Evolutionary conservation across 2,888 invertebrate genomes (phyloP), one percentile per base, ranked within the genome.

Genomic region (Ormyrus pomaceus): DNA sequence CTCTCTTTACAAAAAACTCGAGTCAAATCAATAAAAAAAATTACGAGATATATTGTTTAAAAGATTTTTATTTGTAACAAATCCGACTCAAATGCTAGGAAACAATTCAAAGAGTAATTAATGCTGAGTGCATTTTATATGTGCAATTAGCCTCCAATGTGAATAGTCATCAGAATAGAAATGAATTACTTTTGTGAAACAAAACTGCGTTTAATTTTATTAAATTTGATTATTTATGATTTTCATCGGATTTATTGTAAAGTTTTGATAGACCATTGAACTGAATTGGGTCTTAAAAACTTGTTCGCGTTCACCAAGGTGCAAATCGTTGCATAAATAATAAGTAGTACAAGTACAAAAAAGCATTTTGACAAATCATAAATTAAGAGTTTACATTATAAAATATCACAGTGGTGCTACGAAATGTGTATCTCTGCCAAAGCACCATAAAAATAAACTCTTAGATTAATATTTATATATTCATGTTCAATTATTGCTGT

Each of bases 381-480:
- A 72, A 62, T 6, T 73, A 79, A 72, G 74, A 77, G 61, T 78
- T 78, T 71, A 75, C 64, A 58, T 72, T 34, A 55, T 71, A 71
- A 73, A 73, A 59, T 58, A 71, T 61, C 73, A 13, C 46, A 70
- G 82, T 85, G 88, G 88, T 87, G 88, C 87, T 87, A 86, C 81
- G 73, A 86, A 79, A 70, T 85, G 83, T 84, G 83, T 83, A 83
- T 85, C 83, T 85, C 83, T 85, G 83, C 84, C 84, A 86, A 86
- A 84, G 86, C 87, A 87, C 86, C 85, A 84, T 83, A 76, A 83
- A 84, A 84, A 81, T 84, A 83, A 83, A 85, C 79, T 84, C 84
- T 68, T 87, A 86, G 83, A 77, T 68, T 85, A 84, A 76, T 87
- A 86, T 87, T 86, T 87, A 86, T 34, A 34, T 87, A 83, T 84